Conservation (phyloP, 2,113 vertebrate species). For the Leiothrix lutea region DNA sequence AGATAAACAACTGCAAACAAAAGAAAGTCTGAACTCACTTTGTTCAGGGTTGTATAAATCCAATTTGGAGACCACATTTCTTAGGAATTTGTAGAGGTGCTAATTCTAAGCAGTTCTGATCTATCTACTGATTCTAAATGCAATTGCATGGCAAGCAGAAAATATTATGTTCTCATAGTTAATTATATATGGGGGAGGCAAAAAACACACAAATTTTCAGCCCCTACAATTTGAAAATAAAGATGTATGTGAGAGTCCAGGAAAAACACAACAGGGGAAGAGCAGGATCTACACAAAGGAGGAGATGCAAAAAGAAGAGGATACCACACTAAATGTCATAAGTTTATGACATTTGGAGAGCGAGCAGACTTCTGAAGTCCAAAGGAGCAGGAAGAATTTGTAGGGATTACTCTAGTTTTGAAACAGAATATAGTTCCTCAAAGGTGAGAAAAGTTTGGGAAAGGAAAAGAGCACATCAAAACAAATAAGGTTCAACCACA, state of each 20-base stretch:
- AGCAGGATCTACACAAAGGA: not conserved
- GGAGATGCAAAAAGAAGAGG: not conserved
- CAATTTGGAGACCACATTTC: not conserved
- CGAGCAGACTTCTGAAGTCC: not conserved
- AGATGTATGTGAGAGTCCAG: not conserved
- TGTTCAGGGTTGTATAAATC: not conserved
- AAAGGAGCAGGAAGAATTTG: not conserved
- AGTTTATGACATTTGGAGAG: not conserved
- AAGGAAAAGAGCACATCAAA: not conserved
- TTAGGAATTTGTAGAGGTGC: not conserved
- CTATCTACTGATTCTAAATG: not conserved
- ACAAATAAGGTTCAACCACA: not conserved
- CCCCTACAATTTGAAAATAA: not conserved
- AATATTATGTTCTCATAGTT: not conserved
- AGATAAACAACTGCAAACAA: not conserved
- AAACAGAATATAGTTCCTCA: not conserved
- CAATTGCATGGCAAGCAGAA: not conserved
- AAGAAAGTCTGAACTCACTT: not conserved
- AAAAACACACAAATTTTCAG: not conserved
- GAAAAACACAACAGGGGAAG: not conserved
- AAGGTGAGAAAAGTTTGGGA: not conserved
- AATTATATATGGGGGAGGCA: not conserved
- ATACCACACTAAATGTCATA: not conserved
- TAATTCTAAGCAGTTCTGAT: not conserved
- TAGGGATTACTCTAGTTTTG: not conserved